Base-by-base conservation (phyloP, 1,140 invertebrate genomes). In the Pectinophora gossypiella region DNA sequence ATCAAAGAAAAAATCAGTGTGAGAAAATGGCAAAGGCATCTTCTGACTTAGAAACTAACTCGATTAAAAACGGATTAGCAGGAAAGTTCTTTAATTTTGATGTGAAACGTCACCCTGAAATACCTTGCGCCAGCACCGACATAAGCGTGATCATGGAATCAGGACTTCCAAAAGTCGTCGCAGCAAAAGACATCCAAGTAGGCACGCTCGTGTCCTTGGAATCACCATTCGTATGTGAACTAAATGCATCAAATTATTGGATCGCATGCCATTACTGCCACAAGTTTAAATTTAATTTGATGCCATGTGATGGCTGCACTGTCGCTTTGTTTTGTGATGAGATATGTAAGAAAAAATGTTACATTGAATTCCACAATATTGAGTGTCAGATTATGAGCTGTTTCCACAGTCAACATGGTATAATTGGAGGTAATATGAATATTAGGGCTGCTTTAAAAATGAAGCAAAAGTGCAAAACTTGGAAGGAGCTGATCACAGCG, bases 371-470 rank as follows among this genome's bases (percentile, higher is more conserved):
- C 32, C 53, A 54, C 19, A 12, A 23, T 1, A 27, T 43, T n/a
- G 53, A 54, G 43, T 54, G 53, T 36, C 16, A 49, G 9, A 46
- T 54, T 19, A 46, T 43, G 15, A 12, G 18, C 19, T 12, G 18
- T n/a, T n/a, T n/a, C 23, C 35, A 18, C 10, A 47, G 4, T 5
- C 16, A 7, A 19, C 9, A 27, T 13, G 23, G 5, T 47, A 10
- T 13, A n/a, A 7, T 10, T 5, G 13, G 36, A 10, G n/a, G n/a
- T n/a, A n/a, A n/a, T n/a, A 35, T 54, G 19, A 22, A 35, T 15
- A 12, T 54, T 10, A 54, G 46, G 48, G 43, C 51, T 36, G 38
- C 27, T 21, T 16, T 59, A 12, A 59, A 54, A 19, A 59, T 59
- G n/a, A 36, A 40, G 13, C 12, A 32, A 35, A 21, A 45, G 0